Evolutionary conservation across 2,113 vertebrate species (phyloP).

Genomic region (Phalacrocorax aristotelis): DNA sequence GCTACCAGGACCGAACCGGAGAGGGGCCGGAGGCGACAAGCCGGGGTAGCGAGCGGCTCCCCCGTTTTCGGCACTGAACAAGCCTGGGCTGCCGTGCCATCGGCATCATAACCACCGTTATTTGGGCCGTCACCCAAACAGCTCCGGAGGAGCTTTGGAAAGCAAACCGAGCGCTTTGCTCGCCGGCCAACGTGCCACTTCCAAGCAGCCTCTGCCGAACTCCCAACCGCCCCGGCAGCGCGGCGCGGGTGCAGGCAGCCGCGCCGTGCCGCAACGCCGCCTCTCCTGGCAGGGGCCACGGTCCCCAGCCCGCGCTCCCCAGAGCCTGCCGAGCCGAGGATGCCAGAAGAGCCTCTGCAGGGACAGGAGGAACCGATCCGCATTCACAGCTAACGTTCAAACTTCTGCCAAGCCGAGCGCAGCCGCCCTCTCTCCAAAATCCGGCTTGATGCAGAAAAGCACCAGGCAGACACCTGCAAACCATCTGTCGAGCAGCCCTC

Average conservation of each 20-base stretch:
- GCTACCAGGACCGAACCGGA: background rate
- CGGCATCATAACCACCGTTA: background rate
- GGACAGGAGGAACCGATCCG: background rate
- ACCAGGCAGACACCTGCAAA: background rate
- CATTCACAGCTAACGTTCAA: background rate
- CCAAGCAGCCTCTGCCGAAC: background rate
- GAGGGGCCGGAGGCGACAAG: no score
- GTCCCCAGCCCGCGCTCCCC: background rate
- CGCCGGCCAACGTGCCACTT: background rate
- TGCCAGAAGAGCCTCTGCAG: background rate
- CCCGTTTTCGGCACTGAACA: background rate
- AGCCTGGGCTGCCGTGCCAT: background rate
- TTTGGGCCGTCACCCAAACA: background rate
- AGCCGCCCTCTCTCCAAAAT: background rate
- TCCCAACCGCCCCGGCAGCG: background rate
- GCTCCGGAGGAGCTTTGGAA: background rate
- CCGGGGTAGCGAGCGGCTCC: background rate
- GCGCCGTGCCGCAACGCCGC: background rate
- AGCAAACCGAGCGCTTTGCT: background rate
- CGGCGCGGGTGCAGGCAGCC: background rate
- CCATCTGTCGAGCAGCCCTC: background rate
- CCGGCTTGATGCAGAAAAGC: background rate
- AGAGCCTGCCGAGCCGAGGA: background rate
- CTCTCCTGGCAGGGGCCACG: background rate
- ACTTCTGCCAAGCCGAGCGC: background rate